Evolutionary conservation across 2,113 vertebrate genomes (phyloP).

Genomic region (Melanocharis versteri): DNA sequence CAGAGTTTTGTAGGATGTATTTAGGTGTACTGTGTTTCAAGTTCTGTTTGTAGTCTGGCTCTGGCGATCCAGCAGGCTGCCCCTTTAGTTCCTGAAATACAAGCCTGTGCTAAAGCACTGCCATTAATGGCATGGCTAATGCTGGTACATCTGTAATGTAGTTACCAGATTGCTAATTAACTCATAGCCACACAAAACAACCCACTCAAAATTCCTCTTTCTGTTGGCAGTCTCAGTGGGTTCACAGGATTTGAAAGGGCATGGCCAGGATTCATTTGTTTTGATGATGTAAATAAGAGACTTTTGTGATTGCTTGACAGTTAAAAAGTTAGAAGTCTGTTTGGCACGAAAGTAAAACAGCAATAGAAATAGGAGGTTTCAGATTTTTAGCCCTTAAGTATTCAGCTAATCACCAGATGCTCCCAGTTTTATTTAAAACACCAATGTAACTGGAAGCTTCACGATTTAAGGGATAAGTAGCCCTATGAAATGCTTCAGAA

Average conservation of each 20-base stretch:
- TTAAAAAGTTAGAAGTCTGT: background rate
- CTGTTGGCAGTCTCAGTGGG: background rate
- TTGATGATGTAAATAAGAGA: background rate
- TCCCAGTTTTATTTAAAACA: background rate
- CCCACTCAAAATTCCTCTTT: background rate
- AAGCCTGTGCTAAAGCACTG: background rate
- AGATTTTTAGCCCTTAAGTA: background rate
- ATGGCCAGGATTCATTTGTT: background rate
- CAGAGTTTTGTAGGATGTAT: background rate
- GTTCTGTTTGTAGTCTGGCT: background rate
- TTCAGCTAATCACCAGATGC: background rate
- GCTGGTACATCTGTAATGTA: background rate
- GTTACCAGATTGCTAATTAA: constrained; percentile 1
- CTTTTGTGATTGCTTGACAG: background rate
- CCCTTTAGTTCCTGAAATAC: background rate
- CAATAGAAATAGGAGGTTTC: background rate
- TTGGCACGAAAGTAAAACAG: background rate
- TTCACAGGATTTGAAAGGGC: background rate
- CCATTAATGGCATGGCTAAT: background rate
- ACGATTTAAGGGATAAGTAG: background rate
- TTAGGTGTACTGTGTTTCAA: background rate
- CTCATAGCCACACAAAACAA: background rate
- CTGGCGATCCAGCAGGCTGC: background rate
- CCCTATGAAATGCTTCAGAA: background rate
- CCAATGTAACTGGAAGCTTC: fast-evolving